A percentile compares a stretch with the other conserved stretches of the same genome.
These are phyloP conservation scores for Euclidia mi DNA, from an alignment of 2,888 invertebrate genomes.

Conservation along the genomic window DNA sequence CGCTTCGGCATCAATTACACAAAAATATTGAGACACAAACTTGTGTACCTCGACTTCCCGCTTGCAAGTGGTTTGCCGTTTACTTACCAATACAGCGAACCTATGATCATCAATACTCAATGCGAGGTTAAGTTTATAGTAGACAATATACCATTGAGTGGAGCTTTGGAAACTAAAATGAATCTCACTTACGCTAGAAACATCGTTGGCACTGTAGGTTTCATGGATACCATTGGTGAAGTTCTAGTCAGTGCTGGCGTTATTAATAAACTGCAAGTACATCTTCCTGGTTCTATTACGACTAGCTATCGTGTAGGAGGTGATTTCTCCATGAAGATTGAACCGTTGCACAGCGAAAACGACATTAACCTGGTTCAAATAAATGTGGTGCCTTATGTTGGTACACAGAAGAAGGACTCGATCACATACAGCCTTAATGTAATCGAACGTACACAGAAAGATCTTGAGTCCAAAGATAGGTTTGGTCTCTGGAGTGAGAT, in stretches of 20 bases:
- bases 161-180: conserved; percentile 79
- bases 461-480: conserved; percentile 63
- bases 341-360: conserved; percentile 84
- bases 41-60: conserved; percentile 91
- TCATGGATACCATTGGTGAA: conserved; percentile 91
- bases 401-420: conserved; percentile 87
- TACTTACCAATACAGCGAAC: conserved; percentile 90
- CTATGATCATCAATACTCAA: conserved; percentile 87
- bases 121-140: conserved; percentile 76
- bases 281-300: conserved; percentile 88
- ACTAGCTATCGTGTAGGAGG: conserved; percentile 76
- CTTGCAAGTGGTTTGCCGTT: conserved; percentile 93
- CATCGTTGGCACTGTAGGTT: conserved; percentile 90
- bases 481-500: conserved; percentile 87
- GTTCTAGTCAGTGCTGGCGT: conserved; percentile 90
- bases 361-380: conserved; percentile 88
- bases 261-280: conserved; percentile 89
- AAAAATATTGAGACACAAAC: conserved; percentile 88
- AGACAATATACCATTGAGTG: conserved; percentile 53
- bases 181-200: conserved; percentile 87
- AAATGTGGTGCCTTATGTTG: conserved; percentile 91
- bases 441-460: conserved; percentile 62
- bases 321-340: conserved; percentile 80
- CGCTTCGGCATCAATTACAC: conserved; percentile 89
- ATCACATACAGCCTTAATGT: conserved; percentile 59